phyloP scores from a whole-genome alignment of 2,888 invertebrate species.

The Hybos culiciformis region DNA sequence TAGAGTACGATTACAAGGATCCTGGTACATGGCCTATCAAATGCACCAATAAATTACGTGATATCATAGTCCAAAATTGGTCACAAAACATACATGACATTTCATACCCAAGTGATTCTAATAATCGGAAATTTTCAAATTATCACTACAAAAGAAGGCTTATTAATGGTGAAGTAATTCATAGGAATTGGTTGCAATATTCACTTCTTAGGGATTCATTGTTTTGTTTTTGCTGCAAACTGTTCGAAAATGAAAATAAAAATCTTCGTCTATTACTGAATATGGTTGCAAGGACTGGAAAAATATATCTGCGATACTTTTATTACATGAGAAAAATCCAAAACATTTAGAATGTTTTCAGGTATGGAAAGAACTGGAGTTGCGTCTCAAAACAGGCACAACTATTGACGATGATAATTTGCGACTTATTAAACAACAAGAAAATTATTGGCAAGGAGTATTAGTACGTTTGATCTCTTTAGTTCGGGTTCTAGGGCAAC shows the following conservation, averaged over 20 bases:
- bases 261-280: constrained; percentile 3
- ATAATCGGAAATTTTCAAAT: neutral
- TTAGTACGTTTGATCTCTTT: constrained; percentile 2
- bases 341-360: constrained; percentile 2
- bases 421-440: neutral
- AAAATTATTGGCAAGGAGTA: constrained; percentile 1
- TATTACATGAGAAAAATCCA: constrained; percentile 2
- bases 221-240: constrained; percentile 4
- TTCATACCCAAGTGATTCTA: constrained; percentile 1
- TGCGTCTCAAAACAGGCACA: constrained; percentile 1
- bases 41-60: constrained; percentile 2
- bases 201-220: constrained; percentile 2
- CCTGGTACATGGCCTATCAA: constrained; percentile 1
- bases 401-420: constrained; percentile 3
- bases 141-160: constrained; percentile 1
- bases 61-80: constrained; percentile 4
- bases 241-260: constrained; percentile 5
- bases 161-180: constrained; percentile 4
- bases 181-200: constrained; percentile 4
- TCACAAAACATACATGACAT: constrained; percentile 3
- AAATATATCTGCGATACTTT: constrained; percentile 4
- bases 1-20: neutral
- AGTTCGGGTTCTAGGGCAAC: constrained; percentile 1
- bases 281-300: constrained; percentile 5
- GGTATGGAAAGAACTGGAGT: neutral